Percentiles rank a stretch among this genome's conserved stretches.
These are phyloP conservation scores for Scaptomyza hsui DNA, from an alignment of 1,140 invertebrate species.

Conservation along the genomic window DNA sequence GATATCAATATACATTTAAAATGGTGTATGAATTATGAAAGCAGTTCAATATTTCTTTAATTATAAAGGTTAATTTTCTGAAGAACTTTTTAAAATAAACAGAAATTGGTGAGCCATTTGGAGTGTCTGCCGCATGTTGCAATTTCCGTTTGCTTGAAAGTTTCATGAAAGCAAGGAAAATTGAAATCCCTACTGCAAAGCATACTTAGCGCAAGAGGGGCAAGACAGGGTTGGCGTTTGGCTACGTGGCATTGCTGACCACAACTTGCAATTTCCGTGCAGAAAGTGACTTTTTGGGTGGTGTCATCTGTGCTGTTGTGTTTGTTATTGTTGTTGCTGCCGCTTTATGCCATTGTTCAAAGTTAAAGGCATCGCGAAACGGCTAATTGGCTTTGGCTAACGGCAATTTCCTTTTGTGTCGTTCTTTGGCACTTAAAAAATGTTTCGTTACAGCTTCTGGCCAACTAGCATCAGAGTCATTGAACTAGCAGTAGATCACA, in stretches of 20 bases:
- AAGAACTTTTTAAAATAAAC: slow-evolving; percentile 45
- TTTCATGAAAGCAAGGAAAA: slow-evolving; percentile 14
- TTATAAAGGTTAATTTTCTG: no score
- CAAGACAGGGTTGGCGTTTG: no score
- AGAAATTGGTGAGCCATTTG: slow-evolving; percentile 11
- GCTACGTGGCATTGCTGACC: slow-evolving; percentile 59
- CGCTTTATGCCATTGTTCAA: slow-evolving; percentile 42
- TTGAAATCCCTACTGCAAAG: slow-evolving; percentile 14
- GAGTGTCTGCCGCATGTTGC: slow-evolving; percentile 53
- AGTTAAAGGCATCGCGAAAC: slow-evolving; percentile 13
- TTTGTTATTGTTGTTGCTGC: slow-evolving; percentile 6
- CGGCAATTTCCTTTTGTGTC: slow-evolving; percentile 28
- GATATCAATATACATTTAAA: no score
- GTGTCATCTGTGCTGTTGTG: slow-evolving; percentile 5
- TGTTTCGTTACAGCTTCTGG: slow-evolving; percentile 36
- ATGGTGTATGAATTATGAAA: no score
- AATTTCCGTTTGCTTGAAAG: slow-evolving; percentile 66
- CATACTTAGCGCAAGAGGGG: no score
- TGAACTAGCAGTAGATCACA: slow-evolving; percentile 40
- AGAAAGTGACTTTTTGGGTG: slow-evolving; percentile 77
- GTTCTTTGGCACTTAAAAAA: slow-evolving; percentile 69
- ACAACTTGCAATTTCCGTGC: slow-evolving; percentile 77
- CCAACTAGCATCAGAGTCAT: slow-evolving; percentile 33
- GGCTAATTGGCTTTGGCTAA: slow-evolving; percentile 64
- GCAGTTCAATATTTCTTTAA: no score